Evolutionary conservation across 2,113 vertebrate species (phyloP).

Genomic region (Pomatostomus ruficeps): DNA sequence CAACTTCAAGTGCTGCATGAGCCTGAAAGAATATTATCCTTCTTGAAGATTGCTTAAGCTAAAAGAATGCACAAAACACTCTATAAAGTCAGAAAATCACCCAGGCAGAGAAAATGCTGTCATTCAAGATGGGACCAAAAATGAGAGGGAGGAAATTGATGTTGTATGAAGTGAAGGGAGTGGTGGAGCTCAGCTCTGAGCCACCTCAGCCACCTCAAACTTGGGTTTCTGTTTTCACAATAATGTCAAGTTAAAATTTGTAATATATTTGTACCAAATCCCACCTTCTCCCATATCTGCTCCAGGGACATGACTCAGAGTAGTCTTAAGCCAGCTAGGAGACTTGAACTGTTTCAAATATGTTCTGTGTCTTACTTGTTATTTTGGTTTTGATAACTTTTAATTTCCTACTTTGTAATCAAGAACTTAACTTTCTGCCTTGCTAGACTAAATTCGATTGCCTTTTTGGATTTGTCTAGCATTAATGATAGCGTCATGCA

Average conservation of each 20-base stretch:
- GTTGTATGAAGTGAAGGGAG: neutral
- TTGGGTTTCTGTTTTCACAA: neutral
- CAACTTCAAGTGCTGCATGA: neutral
- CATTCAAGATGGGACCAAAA: neutral
- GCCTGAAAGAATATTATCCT: neutral
- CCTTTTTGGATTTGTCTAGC: neutral
- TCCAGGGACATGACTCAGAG: neutral
- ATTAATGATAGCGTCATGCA: neutral
- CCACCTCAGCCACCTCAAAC: neutral
- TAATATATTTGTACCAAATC: neutral
- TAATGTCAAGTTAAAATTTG: neutral
- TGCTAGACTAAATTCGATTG: neutral
- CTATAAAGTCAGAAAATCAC: neutral
- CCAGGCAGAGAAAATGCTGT: neutral
- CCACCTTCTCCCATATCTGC: neutral
- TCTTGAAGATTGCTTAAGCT: neutral
- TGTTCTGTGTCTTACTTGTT: neutral
- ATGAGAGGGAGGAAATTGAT: neutral
- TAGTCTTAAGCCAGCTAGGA: neutral
- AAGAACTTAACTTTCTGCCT: neutral
- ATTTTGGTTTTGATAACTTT: constrained; percentile 28
- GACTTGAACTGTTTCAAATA: neutral
- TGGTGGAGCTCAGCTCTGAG: neutral
- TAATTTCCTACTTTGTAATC: neutral
- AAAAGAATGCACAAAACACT: neutral